A percentile compares a stretch with the other conserved stretches of the same genome.
phyloP scores from a whole-genome alignment of 2,888 invertebrate genomes.

The Laspeyria flexula region DNA sequence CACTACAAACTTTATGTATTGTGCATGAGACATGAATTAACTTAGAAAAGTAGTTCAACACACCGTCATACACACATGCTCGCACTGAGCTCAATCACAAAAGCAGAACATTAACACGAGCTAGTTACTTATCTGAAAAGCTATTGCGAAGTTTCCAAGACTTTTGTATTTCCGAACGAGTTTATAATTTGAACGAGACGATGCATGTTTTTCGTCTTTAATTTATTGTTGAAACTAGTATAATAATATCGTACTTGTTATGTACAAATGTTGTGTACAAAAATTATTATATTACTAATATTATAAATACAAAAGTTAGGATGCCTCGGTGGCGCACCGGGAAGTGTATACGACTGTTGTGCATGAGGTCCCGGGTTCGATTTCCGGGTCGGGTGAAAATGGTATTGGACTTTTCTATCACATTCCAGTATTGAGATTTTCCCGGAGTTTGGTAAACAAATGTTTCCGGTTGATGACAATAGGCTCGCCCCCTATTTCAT shows the following conservation, averaged over 20 bases:
- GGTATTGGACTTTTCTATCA: no score
- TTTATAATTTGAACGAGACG: conserved; percentile 58
- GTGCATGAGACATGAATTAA: conserved; percentile 79
- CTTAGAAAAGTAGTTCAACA: conserved; percentile 78
- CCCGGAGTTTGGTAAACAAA: no score
- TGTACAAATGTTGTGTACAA: no score
- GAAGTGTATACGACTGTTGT: no score
- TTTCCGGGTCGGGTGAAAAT: no score
- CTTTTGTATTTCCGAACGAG: conserved; percentile 66
- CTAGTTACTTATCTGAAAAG: conserved; percentile 79
- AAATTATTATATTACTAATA: no score
- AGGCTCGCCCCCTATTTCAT: no score
- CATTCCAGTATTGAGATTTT: no score
- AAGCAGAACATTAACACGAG: conserved; percentile 79
- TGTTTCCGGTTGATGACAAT: no score
- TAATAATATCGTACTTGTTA: background rate
- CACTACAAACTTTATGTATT: conserved; percentile 75
- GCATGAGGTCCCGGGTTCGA: no score
- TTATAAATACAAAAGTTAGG: no score
- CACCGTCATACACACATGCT: conserved; percentile 60
- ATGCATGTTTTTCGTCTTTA: conserved; percentile 3
- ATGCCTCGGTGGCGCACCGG: no score
- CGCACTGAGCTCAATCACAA: conserved; percentile 68
- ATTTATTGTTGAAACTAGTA: conserved; percentile 1
- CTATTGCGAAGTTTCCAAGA: conserved; percentile 73